Conservation (phyloP, 1,140 invertebrate genomes). For the Drosophila triauraria region DNA sequence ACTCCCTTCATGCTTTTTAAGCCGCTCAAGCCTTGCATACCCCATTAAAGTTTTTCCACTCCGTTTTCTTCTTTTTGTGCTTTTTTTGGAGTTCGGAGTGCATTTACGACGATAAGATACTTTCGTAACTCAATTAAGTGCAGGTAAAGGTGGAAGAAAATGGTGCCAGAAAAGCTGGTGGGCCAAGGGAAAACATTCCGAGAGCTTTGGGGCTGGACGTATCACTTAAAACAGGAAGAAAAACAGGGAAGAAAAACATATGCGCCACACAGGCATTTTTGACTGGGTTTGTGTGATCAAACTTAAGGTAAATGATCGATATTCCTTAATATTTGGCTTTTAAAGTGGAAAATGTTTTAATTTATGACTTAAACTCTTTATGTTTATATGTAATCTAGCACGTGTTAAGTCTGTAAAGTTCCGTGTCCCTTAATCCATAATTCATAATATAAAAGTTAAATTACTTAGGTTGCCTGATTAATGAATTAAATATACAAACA, state of each 20-base stretch:
- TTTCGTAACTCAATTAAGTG: conserved; percentile 76
- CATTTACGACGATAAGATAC: conserved; percentile 73
- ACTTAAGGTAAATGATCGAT: conserved; percentile 3
- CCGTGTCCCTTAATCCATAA: too few species aligned
- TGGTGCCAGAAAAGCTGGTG: conserved; percentile 3
- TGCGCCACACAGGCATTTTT: background rate
- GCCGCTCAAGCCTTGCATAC: conserved; percentile 38
- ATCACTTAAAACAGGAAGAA: conserved; percentile 5
- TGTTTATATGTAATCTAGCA: too few species aligned
- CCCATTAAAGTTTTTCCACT: conserved; percentile 56
- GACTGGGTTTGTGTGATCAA: background rate
- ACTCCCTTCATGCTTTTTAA: conserved; percentile 21
- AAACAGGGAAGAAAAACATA: conserved; percentile 20
- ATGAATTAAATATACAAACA: background rate
- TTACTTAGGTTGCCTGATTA: background rate
- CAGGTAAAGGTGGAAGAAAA: conserved; percentile 26
- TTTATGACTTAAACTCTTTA: too few species aligned
- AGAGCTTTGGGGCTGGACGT: conserved; percentile 9
- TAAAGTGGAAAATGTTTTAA: background rate
- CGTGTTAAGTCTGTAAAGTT: too few species aligned
- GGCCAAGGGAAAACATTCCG: conserved; percentile 2
- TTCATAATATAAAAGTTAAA: background rate
- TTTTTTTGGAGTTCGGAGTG: conserved; percentile 42
- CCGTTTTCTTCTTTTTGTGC: background rate
- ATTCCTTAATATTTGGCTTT: background rate